Evolutionary conservation across 2,888 invertebrate species (phyloP), one percentile per base, ranked within the genome.

Genomic region (Orthosia incerta): DNA sequence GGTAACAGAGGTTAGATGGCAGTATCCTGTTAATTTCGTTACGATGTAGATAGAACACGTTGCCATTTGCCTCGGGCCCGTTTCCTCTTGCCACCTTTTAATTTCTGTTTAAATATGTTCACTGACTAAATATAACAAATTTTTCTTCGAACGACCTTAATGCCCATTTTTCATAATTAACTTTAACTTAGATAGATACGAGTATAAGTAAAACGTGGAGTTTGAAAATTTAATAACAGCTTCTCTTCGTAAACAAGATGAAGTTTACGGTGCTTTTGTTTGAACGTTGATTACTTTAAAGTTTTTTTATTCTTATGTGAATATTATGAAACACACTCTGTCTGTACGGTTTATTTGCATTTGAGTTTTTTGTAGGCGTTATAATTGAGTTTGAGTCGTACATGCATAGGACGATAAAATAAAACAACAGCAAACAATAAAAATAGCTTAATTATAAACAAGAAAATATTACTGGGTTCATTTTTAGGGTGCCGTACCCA

Each of bases 11-110:
- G 92, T 92, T 89, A 89, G 88, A 84, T 87, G 90, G 89, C 69
- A 81, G 86, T 83, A 86, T 86, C 85, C 92, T 93, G 94, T 93
- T 95, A 95, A 95, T 95, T 95, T 93, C 88, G 88, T 87, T 76
- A 86, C 91, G 95, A 95, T 95, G 94, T 90, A 94, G 95, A 95
- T 95, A 95, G 90, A 88, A 90, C 95, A 95, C 94, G 95, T 87
- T 88, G 88, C 89, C 92, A 89, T 92, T 92, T 91, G 86, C 91
- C 88, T 85, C 80, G 78, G 85, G 79, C 88, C 85, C 90, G 88
- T 91, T 93, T 90, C 89, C 91, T 90, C 90, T 86, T 86, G 84
- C 89, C 92, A 93, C 92, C 93, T 93, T 93, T 91, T 93, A 93
- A 94, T 93, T 93, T 90, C 89, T 90, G 86, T 91, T 91, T 90